These are phyloP conservation scores for Masnerella sp. DNA, from an alignment of 2,888 invertebrate species.

Conservation along the genomic window DNA sequence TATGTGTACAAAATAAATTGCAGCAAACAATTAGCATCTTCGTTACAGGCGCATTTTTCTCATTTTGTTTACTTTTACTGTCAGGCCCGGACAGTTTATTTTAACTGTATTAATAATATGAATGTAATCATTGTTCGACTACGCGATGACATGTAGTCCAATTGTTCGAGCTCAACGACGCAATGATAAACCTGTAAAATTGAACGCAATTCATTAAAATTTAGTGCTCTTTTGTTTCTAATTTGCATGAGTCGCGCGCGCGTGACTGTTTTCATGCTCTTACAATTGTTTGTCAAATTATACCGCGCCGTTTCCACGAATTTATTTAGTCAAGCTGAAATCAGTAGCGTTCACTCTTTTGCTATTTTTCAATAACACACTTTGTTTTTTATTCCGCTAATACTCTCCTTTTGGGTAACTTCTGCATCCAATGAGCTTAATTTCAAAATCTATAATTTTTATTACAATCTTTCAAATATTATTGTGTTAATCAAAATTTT, in stretches of 20 bases:
- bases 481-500: no score
- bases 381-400: no score
- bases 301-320: conserved; percentile 25
- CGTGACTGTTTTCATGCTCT: conserved; percentile 37
- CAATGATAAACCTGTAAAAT: conserved; percentile 44
- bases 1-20: no score
- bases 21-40: no score
- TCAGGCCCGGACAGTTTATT: conserved; percentile 26
- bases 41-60: no score
- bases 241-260: conserved; percentile 35
- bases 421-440: no score
- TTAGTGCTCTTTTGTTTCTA: conserved; percentile 56
- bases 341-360: conserved; percentile 15
- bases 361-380: neutral
- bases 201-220: conserved; percentile 55
- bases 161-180: conserved; percentile 29
- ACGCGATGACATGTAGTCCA: conserved; percentile 37
- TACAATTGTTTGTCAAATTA: conserved; percentile 39
- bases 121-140: conserved; percentile 48
- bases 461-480: no score
- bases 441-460: no score
- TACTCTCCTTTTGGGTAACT: no score
- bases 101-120: conserved; percentile 46
- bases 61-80: no score
- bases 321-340: conserved; percentile 32